A percentile compares a stretch with the other conserved stretches of the same genome.
Evolutionary conservation across 2,888 invertebrate species (phyloP).

Genomic region (Clunio marinus): DNA sequence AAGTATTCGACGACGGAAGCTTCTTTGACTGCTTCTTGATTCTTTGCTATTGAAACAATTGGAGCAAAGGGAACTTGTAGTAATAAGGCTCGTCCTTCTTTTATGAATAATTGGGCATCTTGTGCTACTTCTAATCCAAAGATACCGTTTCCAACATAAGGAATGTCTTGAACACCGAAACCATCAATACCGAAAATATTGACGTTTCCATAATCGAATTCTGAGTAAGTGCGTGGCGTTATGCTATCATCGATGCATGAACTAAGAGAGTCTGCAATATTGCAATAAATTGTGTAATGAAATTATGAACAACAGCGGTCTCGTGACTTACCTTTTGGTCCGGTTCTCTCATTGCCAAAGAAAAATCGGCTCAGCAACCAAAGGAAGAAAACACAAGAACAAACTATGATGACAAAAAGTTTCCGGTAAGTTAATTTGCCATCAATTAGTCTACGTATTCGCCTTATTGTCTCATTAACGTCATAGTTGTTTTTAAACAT

Average conservation of each 20-base stretch:
- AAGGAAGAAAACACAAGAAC: constrained; percentile 5
- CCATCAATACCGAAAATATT: constrained; percentile 54
- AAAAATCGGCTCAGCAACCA: constrained; percentile 7
- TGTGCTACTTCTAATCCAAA: constrained; percentile 62
- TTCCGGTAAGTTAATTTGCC: constrained; percentile 45
- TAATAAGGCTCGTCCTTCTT: constrained; percentile 62
- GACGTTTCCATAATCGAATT: constrained; percentile 57
- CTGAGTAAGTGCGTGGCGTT: constrained; percentile 47
- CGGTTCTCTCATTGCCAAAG: background rate
- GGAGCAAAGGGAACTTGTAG: constrained; percentile 66
- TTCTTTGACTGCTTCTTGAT: constrained; percentile 57
- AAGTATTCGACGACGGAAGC: constrained; percentile 67
- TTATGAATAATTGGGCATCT: constrained; percentile 63
- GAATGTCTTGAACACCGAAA: constrained; percentile 60
- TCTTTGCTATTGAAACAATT: constrained; percentile 55
- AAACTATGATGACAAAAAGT: constrained; percentile 8
- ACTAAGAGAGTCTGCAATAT: constrained; percentile 50
- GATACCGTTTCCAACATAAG: constrained; percentile 72
- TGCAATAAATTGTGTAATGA: background rate
- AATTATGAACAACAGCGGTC: too few relatives aligned
- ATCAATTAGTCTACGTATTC: constrained; percentile 47
- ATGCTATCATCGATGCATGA: constrained; percentile 65
- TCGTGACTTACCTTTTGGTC: background rate
- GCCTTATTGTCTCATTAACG: constrained; percentile 45
- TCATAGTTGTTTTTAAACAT: constrained; percentile 47